phyloP scores from a whole-genome alignment of 2,797 vertebrate species.

The Onychomys arenicola region DNA sequence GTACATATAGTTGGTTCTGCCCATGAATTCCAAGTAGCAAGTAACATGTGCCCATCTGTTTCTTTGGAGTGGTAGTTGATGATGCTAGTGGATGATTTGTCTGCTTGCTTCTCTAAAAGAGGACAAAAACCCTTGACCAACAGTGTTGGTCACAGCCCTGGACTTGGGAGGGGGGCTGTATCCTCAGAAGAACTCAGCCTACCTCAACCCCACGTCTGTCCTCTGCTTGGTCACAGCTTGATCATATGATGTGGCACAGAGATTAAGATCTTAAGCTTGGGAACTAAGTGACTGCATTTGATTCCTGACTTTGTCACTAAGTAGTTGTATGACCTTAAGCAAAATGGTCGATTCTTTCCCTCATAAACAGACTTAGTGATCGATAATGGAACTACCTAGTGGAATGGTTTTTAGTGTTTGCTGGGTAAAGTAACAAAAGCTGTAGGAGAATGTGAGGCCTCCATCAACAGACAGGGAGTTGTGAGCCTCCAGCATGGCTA shows the following conservation, averaged over 20 bases:
- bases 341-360: neutral
- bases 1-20: neutral
- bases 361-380: neutral
- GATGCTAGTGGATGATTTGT: neutral
- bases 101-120: neutral
- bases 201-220: neutral
- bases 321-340: neutral
- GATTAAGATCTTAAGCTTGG: neutral
- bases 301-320: neutral
- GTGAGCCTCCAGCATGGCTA: neutral
- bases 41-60: neutral
- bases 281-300: neutral
- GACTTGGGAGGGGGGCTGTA: neutral
- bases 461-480: neutral
- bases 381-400: neutral
- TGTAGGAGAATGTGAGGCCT: neutral
- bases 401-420: neutral
- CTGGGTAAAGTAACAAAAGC: neutral
- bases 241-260: neutral
- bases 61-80: neutral
- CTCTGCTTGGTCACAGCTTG: neutral
- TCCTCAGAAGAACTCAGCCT: neutral
- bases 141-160: neutral
- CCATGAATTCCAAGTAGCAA: neutral
- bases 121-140: neutral